Percentiles rank a stretch among this genome's conserved stretches.
These are phyloP conservation scores for Vannuccia rotundouncinata DNA, from an alignment of 2,888 invertebrate species.

Conservation along the genomic window DNA sequence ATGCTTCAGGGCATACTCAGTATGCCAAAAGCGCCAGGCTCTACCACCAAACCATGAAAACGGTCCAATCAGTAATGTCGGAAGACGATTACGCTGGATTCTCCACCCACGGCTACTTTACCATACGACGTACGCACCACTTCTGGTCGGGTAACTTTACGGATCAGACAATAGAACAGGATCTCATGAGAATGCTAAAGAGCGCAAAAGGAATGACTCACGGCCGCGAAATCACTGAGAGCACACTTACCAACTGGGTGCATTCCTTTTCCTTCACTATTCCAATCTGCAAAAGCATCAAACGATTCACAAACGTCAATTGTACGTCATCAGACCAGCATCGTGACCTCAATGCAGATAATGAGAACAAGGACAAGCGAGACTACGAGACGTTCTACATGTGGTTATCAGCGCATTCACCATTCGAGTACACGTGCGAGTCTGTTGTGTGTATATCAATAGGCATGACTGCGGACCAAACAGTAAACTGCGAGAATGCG, in stretches of 20 bases:
- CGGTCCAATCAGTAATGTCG: slow-evolving; percentile 21
- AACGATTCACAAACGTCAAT: slow-evolving; percentile 24
- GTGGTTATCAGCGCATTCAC: slow-evolving; percentile 18
- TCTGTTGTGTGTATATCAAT: slow-evolving; percentile 24
- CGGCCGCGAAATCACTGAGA: slow-evolving; percentile 29
- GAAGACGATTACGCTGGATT: slow-evolving; percentile 22
- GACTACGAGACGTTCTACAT: neutral
- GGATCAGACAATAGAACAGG: slow-evolving; percentile 23
- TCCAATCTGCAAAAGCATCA: neutral
- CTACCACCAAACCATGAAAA: slow-evolving; percentile 20
- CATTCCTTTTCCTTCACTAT: slow-evolving; percentile 7
- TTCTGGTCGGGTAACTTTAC: slow-evolving; percentile 26
- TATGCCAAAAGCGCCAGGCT: slow-evolving; percentile 25
- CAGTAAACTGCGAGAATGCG: slow-evolving; percentile 30
- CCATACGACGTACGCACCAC: slow-evolving; percentile 23
- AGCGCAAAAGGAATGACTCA: slow-evolving; percentile 16
- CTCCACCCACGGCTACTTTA: slow-evolving; percentile 23
- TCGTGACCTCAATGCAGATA: slow-evolving; percentile 45
- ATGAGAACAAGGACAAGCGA: slow-evolving; percentile 43
- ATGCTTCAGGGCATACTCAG: slow-evolving; percentile 30
- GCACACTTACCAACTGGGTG: slow-evolving; percentile 29
- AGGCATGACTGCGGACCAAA: slow-evolving; percentile 24
- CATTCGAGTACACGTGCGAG: slow-evolving; percentile 15
- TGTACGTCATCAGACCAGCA: slow-evolving; percentile 27
- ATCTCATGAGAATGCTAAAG: slow-evolving; percentile 14